Conservation (phyloP, 2,797 vertebrate genomes). For the Typhlichthys eigenmanni region DNA sequence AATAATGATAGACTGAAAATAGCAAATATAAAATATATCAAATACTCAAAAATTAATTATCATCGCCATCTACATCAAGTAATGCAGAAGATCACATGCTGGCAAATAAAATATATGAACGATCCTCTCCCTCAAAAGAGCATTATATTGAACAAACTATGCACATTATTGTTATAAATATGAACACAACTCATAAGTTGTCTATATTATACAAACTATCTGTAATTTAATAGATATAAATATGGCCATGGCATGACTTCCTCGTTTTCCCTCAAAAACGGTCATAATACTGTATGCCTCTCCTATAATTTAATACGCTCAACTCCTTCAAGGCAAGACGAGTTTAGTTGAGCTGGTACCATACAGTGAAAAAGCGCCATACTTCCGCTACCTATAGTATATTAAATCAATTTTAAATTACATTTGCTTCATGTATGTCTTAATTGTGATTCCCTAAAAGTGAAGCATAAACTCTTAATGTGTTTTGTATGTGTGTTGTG, state of each 20-base stretch:
- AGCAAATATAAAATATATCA: too few relatives aligned
- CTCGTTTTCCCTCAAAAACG: not conserved
- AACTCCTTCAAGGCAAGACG: not conserved
- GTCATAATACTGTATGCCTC: not conserved
- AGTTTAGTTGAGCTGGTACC: not conserved
- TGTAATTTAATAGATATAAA: too few relatives aligned
- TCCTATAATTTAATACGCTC: not conserved
- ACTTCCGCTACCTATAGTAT: not conserved
- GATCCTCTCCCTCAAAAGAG: constrained; percentile 1
- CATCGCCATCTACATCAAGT: constrained; percentile 7
- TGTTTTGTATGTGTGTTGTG: constrained; percentile 40
- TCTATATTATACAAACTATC: too few relatives aligned
- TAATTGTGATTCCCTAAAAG: constrained; percentile 43
- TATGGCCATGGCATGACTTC: too few relatives aligned
- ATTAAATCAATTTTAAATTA: constrained; percentile 31
- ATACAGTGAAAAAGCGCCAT: not conserved
- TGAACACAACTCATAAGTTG: constrained; percentile 6
- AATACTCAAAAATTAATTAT: too few relatives aligned
- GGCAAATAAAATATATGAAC: constrained; percentile 11
- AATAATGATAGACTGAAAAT: too few relatives aligned
- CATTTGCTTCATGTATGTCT: constrained; percentile 50
- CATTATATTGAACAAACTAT: not conserved
- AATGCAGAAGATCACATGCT: not conserved
- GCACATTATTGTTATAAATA: constrained; percentile 13
- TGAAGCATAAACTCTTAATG: constrained; percentile 40